Conservation (phyloP, 2,113 vertebrate species). For the Petrocephalus zakoni region DNA sequence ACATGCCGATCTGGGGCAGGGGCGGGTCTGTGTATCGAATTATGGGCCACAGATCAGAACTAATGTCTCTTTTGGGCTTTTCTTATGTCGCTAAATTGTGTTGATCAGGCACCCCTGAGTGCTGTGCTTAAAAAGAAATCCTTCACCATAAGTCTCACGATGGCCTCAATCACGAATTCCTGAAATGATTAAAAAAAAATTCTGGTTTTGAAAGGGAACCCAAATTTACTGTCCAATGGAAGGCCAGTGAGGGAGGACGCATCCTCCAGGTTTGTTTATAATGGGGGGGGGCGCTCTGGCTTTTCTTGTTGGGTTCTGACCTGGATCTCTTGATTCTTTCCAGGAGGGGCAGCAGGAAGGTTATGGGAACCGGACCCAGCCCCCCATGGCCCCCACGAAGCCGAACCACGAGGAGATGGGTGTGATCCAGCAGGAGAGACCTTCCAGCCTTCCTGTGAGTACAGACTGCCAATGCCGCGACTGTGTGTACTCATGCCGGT, state of each 20-base stretch:
- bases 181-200: not conserved
- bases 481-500: not conserved
- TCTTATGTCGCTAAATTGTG: not conserved
- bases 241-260: not conserved
- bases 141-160: not conserved
- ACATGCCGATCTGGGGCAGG: not conserved
- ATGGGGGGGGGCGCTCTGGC: not conserved
- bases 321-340: not conserved
- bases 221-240: not conserved
- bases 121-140: not conserved
- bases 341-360: conserved; percentile 85
- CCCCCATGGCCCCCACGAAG: conserved; percentile 77
- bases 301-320: conserved; percentile 17
- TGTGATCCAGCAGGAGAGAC: conserved; percentile 82
- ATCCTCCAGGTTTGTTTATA: conserved; percentile 7
- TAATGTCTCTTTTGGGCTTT: not conserved
- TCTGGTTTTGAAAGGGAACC: not conserved
- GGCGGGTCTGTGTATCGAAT: not conserved
- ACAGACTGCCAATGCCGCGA: not conserved
- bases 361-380: conserved; percentile 75
- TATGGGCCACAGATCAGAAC: not conserved
- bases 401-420: conserved; percentile 82
- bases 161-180: not conserved
- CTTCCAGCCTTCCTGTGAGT: conserved; percentile 94
- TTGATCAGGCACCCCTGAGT: not conserved